These are phyloP conservation scores for Psilopsiagon aymara DNA, from an alignment of 2,113 vertebrate genomes.

Conservation along the genomic window DNA sequence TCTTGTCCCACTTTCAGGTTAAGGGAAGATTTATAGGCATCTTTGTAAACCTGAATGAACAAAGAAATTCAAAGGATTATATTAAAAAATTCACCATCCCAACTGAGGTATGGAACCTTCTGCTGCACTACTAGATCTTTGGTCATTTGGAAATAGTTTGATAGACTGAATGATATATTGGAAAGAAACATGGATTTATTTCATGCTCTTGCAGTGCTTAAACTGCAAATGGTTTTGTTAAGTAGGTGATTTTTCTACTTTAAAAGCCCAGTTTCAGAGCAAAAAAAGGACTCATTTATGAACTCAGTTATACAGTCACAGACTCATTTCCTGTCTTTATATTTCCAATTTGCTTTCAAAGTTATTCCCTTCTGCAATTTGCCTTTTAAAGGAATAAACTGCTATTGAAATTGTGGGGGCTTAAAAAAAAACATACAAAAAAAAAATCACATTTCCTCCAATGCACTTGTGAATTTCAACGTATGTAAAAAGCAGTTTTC, in stretches of 20 bases:
- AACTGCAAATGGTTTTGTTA: constrained; percentile 66
- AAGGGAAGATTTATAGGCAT: neutral
- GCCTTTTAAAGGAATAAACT: constrained; percentile 69
- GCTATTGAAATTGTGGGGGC: constrained; percentile 65
- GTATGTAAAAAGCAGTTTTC: constrained; percentile 68
- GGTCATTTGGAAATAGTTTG: constrained; percentile 59
- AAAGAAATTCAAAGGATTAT: constrained; percentile 28
- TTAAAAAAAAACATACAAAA: neutral
- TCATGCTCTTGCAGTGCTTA: constrained; percentile 65
- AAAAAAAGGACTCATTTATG: constrained; percentile 70
- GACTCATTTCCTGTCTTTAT: constrained; percentile 76
- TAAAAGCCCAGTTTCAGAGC: constrained; percentile 70
- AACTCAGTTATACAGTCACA: constrained; percentile 69
- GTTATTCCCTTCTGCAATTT: constrained; percentile 71
- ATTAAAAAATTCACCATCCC: neutral
- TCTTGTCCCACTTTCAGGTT: neutral
- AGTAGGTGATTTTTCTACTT: constrained; percentile 68
- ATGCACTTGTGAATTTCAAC: constrained; percentile 71
- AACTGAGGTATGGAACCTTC: constrained; percentile 25
- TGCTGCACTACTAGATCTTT: neutral
- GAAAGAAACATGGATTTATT: constrained; percentile 69
- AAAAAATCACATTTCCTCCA: constrained; percentile 61
- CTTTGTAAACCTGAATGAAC: neutral
- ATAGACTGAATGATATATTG: constrained; percentile 62
- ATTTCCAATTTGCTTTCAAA: constrained; percentile 73